Percentiles rank a stretch among this genome's conserved stretches.
Conservation (phyloP, 2,113 vertebrate species). For the Ptyas mucosa region DNA sequence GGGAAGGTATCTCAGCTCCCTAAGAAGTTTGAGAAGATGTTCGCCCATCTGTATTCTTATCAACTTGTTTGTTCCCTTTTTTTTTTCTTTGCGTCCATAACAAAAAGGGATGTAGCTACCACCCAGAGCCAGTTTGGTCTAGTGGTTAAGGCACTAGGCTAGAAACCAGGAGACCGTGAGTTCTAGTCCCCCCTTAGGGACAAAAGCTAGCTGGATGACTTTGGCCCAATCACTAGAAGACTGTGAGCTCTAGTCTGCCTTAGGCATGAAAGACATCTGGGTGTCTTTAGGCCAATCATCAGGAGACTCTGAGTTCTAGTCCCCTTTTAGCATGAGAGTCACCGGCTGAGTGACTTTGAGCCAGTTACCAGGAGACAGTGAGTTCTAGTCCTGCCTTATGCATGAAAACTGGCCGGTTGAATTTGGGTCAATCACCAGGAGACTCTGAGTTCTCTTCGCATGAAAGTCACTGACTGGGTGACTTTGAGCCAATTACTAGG, state of each 20-base stretch:
- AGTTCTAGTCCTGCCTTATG: background rate
- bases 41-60: background rate
- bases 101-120: background rate
- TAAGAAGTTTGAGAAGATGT: background rate
- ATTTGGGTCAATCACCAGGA: background rate
- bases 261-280: too few relatives aligned
- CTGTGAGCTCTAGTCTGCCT: too few relatives aligned
- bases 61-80: background rate
- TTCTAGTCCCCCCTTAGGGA: background rate
- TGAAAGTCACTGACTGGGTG: background rate
- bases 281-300: background rate
- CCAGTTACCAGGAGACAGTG: too few relatives aligned
- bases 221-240: background rate
- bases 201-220: background rate
- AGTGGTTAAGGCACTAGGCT: background rate
- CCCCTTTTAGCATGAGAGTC: accelerated
- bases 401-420: accelerated
- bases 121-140: background rate
- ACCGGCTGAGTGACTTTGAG: background rate
- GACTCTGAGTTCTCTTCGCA: background rate
- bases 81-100: background rate
- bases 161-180: background rate
- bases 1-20: background rate
- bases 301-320: background rate
- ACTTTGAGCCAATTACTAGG: background rate